phyloP scores from a whole-genome alignment of 2,888 invertebrate genomes.

The Exephanes ischioxanthus region DNA sequence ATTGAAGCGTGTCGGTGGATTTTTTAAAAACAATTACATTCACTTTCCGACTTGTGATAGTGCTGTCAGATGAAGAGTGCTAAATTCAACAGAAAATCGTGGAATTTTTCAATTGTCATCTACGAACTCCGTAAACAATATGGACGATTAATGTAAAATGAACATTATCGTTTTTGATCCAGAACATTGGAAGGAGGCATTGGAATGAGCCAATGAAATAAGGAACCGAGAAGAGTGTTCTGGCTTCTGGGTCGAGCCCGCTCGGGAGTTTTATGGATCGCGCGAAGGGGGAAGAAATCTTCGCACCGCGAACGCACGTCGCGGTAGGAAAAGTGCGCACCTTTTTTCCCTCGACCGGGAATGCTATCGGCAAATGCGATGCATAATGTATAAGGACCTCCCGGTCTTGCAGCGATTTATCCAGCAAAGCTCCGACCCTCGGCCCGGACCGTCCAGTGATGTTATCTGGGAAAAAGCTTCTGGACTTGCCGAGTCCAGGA shows the following conservation, averaged over 20 bases:
- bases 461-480: neutral
- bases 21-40: neutral
- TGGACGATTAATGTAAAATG: too few relatives aligned
- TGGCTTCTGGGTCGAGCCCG: neutral
- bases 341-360: constrained; percentile 48
- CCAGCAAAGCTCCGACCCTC: constrained; percentile 45
- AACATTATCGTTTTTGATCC: neutral
- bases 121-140: too few relatives aligned
- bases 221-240: neutral
- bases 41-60: too few relatives aligned
- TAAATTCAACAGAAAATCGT: too few relatives aligned
- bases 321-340: constrained; percentile 35
- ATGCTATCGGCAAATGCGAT: constrained; percentile 81
- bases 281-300: neutral
- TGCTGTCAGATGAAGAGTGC: too few relatives aligned
- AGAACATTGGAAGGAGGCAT: neutral
- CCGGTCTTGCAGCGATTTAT: constrained; percentile 23
- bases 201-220: neutral
- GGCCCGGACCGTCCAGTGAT: constrained; percentile 31
- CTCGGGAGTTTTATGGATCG: neutral
- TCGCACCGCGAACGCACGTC: constrained; percentile 10
- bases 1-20: neutral
- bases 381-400: constrained; percentile 79
- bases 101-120: too few relatives aligned
- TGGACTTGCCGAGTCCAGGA: neutral